Base-by-base conservation (phyloP, 1,140 invertebrate genomes). In the Heterodera schachtii region DNA sequence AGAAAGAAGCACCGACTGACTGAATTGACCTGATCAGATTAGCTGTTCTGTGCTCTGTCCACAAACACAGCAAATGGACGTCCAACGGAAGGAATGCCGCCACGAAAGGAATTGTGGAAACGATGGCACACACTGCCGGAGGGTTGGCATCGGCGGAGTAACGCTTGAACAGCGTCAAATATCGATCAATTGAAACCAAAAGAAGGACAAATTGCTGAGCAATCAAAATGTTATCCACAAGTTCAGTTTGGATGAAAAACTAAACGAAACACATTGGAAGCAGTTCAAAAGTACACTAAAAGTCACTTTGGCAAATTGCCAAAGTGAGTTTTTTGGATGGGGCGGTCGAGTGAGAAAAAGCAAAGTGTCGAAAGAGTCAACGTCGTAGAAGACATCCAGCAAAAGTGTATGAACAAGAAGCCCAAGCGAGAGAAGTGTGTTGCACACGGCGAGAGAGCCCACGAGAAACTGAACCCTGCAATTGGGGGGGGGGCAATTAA, bases 301-400 rank as follows among this genome's bases (percentile, higher is more conserved):
- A 31, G 19, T 21, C n/a, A 84, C 83, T 75, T 84, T 84, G 8
- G 80, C 79, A 78, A 86, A 41, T 43, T 75, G 81, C 84, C 84
- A 84, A 19, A 86, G 46, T 69, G 60, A 71, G 2, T 11, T 70
- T 41, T 19, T 49, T 41, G 85, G 78, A 64, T 64, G 49, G 44
- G 78, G 47, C 31, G 64, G n/a, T n/a, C 69, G 69, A 73, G 77
- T 84, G 21, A 86, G 66, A n/a, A 44, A 49, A 16, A 84, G 44
- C 44, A 84, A 70, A 3, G 80, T 85, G 43, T 85, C 67, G 44
- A 84, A 84, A 3, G 84, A 84, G 71, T 84, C 84, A 16, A 84
- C 84, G 57, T 84, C 81, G 66, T 84, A 83, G 57, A 84, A 86
- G 74, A 84, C 66, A 71, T 86, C 84, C 43, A 86, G 64, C 67